phyloP scores from a whole-genome alignment of 2,888 invertebrate genomes.

The Melitaea athalia region DNA sequence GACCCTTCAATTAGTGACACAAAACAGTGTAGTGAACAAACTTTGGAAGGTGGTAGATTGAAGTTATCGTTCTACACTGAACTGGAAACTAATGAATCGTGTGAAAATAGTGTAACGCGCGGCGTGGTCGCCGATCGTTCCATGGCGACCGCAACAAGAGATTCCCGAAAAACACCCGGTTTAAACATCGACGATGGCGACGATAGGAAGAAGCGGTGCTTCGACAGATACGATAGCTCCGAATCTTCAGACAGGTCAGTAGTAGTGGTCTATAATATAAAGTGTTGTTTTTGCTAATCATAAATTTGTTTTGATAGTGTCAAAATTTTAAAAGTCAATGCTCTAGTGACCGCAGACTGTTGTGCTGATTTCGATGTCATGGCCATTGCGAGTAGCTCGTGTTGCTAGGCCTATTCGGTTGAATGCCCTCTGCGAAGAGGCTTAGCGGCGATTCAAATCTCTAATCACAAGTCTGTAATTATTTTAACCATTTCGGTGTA shows the following conservation, averaged over 20 bases:
- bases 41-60: constrained; percentile 66
- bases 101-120: constrained; percentile 80
- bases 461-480: constrained; percentile 44
- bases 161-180: constrained; percentile 69
- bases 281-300: constrained; percentile 27
- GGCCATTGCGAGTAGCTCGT: constrained; percentile 68
- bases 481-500: background rate
- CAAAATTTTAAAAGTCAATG: constrained; percentile 73
- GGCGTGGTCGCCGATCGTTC: constrained; percentile 71
- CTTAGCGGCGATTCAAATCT: constrained; percentile 53
- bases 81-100: constrained; percentile 77
- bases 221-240: constrained; percentile 96
- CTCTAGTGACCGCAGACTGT: constrained; percentile 80
- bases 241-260: constrained; percentile 96
- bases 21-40: constrained; percentile 80
- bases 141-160: constrained; percentile 59
- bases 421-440: constrained; percentile 68
- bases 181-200: constrained; percentile 70
- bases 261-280: constrained; percentile 31
- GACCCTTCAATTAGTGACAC: constrained; percentile 75
- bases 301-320: constrained; percentile 55
- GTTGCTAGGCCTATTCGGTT: constrained; percentile 63
- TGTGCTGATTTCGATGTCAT: constrained; percentile 75
- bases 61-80: constrained; percentile 77
- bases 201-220: constrained; percentile 91